phyloP scores from a whole-genome alignment of 2,113 vertebrate species.

The Halcyon malimbica region DNA sequence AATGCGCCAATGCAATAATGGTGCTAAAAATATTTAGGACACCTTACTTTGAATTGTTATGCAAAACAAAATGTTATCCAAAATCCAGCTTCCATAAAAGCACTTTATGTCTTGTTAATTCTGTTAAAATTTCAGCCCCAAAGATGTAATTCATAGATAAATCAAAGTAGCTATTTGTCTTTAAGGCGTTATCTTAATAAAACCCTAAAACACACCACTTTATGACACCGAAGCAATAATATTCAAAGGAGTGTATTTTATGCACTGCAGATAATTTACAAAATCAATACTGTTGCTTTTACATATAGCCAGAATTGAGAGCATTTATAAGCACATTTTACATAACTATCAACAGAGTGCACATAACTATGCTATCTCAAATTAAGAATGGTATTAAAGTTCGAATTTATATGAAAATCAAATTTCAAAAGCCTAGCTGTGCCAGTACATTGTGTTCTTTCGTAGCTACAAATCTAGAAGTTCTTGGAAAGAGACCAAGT shows the following conservation, averaged over 20 bases:
- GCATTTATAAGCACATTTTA: neutral
- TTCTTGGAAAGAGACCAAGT: no score
- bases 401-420: neutral
- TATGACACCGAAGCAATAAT: no score
- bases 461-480: neutral
- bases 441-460: neutral
- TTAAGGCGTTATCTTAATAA: neutral
- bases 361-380: no score
- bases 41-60: neutral
- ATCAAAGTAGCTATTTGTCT: neutral
- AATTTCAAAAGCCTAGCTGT: neutral
- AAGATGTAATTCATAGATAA: neutral
- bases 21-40: neutral
- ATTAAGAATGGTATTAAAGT: no score
- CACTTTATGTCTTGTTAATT: neutral
- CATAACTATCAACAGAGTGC: neutral
- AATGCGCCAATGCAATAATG: neutral
- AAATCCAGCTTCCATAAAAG: neutral
- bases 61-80: neutral
- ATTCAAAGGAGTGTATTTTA: neutral
- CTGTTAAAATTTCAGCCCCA: neutral
- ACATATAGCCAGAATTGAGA: neutral
- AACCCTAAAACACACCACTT: neutral
- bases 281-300: neutral
- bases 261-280: accelerated